A percentile compares a stretch with the other conserved stretches of the same genome.
phyloP scores from a whole-genome alignment of 2,113 vertebrate genomes.

The Aegotheles bennettii region DNA sequence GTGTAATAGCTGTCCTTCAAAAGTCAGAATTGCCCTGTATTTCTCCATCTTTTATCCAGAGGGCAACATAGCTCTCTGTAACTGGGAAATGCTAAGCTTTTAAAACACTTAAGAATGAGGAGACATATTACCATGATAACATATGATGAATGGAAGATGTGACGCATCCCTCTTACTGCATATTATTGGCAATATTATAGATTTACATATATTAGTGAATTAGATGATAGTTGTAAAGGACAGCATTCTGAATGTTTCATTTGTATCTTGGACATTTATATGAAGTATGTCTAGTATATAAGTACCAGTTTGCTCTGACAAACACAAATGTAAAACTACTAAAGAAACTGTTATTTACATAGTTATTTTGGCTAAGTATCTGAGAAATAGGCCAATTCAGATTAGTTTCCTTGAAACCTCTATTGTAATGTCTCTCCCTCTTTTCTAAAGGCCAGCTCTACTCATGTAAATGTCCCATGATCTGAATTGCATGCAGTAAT shows the following conservation, averaged over 20 bases:
- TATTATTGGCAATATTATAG: background rate
- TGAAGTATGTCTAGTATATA: background rate
- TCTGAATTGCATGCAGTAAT: background rate
- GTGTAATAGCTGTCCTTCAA: background rate
- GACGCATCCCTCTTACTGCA: background rate
- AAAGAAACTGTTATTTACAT: background rate
- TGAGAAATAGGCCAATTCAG: background rate
- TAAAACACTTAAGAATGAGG: background rate
- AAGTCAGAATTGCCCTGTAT: slow-evolving; percentile 24
- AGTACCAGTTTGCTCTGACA: background rate
- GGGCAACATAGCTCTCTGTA: slow-evolving; percentile 53
- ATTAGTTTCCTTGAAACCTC: background rate
- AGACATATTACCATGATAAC: background rate
- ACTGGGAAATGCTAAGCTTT: slow-evolving; percentile 5
- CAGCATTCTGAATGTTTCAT: background rate
- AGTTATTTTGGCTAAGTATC: background rate
- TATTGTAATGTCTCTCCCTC: background rate
- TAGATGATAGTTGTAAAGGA: background rate
- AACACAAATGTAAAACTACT: background rate
- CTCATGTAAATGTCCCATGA: slow-evolving; percentile 15
- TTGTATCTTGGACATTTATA: background rate
- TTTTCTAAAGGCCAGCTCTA: background rate
- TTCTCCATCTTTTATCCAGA: slow-evolving; percentile 56
- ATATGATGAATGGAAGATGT: background rate
- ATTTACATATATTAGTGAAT: background rate